Evolutionary conservation across 2,888 invertebrate genomes (phyloP).

Genomic region (Xanthorhoe spadicearia): DNA sequence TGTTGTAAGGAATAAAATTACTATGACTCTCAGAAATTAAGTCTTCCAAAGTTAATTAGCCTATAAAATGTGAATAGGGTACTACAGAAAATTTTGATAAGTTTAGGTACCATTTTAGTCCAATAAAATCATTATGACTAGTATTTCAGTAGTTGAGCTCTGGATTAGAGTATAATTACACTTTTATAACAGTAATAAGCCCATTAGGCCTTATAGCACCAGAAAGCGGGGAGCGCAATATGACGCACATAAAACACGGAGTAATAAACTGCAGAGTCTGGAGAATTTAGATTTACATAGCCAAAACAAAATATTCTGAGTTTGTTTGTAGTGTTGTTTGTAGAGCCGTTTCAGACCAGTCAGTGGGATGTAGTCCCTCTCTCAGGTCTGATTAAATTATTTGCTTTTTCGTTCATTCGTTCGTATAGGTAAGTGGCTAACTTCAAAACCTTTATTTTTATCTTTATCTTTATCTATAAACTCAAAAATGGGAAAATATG

Average conservation of each 20-base stretch:
- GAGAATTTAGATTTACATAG: no score
- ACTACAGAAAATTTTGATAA: slow-evolving; percentile 2
- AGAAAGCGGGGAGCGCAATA: neutral
- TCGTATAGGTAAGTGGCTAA: no score
- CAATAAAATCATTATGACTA: slow-evolving; percentile 6
- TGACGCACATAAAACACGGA: neutral
- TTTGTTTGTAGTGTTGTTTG: no score
- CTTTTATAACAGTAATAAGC: slow-evolving; percentile 9
- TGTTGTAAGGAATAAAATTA: neutral
- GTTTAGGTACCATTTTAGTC: neutral
- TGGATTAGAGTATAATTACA: slow-evolving; percentile 6
- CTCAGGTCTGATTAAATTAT: no score
- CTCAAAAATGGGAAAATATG: neutral
- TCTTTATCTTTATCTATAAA: no score
- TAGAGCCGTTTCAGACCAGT: no score
- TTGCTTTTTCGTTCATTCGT: no score
- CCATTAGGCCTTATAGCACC: neutral
- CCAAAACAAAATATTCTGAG: no score
- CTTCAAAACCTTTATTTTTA: no score
- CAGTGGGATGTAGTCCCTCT: no score
- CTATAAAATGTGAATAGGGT: slow-evolving; percentile 6
- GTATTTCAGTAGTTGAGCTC: slow-evolving; percentile 6
- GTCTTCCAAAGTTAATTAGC: neutral
- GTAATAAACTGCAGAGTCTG: no score
- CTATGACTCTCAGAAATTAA: neutral